Evolutionary conservation across 2,797 vertebrate species (phyloP).

Genomic region (Tokudaia tokunoshimensis): DNA sequence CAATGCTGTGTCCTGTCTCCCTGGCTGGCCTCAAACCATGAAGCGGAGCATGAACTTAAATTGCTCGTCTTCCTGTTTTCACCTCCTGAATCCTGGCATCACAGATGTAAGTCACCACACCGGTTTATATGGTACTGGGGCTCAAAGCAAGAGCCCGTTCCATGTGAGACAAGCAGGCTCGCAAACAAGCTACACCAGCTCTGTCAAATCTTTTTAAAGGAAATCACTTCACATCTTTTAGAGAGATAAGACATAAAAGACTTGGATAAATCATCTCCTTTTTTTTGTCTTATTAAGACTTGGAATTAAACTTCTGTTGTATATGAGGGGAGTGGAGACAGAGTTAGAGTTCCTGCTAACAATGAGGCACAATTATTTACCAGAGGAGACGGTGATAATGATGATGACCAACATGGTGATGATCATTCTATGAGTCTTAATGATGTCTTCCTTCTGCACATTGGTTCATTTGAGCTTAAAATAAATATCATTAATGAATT

Average conservation of each 20-base stretch:
- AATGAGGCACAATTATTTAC: not conserved
- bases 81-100: not conserved
- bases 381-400: not conserved
- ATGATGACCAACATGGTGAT: not conserved
- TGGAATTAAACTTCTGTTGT: not conserved
- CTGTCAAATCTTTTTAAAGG: not conserved
- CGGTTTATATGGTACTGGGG: too few species aligned
- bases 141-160: not conserved
- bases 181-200: not conserved
- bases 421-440: not conserved
- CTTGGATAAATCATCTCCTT: not conserved
- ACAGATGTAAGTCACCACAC: not conserved
- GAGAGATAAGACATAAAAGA: not conserved
- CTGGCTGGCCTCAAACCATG: not conserved
- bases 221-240: not conserved
- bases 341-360: not conserved
- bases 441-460: not conserved
- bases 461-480: not conserved
- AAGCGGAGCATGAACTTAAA: not conserved
- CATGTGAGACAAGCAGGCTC: too few species aligned
- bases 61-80: not conserved
- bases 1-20: not conserved
- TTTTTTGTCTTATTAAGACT: not conserved
- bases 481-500: not conserved
- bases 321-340: rapidly evolving